Evolutionary conservation across 2,888 invertebrate species (phyloP).

Genomic region (Alcis repandata): DNA sequence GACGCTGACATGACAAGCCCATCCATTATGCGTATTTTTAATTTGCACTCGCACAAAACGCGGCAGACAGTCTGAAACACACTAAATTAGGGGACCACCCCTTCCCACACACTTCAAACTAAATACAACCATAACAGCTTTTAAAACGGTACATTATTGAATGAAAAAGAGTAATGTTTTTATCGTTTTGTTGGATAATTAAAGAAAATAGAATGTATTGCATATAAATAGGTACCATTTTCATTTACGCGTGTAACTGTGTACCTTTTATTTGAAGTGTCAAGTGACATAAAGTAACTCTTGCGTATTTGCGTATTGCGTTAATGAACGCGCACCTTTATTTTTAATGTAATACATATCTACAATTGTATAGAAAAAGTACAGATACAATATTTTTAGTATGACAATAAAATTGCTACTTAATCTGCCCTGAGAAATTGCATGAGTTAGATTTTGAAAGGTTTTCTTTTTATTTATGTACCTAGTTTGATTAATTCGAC

Average conservation of each 20-base stretch:
- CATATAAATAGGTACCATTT: not conserved
- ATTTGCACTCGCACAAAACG: conserved; percentile 67
- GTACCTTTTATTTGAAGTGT: no score
- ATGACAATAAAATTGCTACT: no score
- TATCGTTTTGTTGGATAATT: conserved; percentile 34
- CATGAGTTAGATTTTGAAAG: no score
- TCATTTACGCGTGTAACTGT: no score
- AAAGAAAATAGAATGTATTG: conserved; percentile 29
- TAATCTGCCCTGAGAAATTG: no score
- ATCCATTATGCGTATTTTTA: conserved; percentile 59
- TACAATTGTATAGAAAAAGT: no score
- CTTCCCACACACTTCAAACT: conserved; percentile 52
- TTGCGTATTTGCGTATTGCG: no score
- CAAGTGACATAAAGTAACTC: no score
- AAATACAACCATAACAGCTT: conserved; percentile 24
- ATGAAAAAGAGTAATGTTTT: conserved; percentile 30
- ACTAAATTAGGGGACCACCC: conserved; percentile 67
- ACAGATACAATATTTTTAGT: no score
- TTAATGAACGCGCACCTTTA: no score
- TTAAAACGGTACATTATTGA: conserved; percentile 27
- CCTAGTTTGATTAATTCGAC: not conserved
- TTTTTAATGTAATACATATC: no score
- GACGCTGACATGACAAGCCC: conserved; percentile 25
- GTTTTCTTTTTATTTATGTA: no score
- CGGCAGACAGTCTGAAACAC: conserved; percentile 50